phyloP scores from a whole-genome alignment of 1,140 invertebrate genomes.

The Anagrus nilaparvatae region DNA sequence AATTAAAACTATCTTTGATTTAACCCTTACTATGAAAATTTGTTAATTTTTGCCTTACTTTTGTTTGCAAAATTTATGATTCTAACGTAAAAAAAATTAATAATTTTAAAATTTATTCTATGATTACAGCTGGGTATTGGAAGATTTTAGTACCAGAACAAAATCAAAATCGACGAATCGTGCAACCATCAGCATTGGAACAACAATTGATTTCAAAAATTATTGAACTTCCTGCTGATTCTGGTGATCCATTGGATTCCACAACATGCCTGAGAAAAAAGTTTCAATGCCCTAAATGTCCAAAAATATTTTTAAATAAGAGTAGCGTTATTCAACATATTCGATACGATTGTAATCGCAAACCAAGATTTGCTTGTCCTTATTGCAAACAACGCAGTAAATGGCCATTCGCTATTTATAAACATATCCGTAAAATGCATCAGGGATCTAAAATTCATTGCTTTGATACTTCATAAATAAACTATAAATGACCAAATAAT shows the following conservation, averaged over 20 bases:
- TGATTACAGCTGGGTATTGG: no score
- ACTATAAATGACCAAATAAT: no score
- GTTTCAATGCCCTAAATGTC: slow-evolving; percentile 12
- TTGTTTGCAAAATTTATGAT: no score
- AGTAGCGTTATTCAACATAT: slow-evolving; percentile 13
- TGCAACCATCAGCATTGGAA: no score
- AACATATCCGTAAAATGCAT: slow-evolving; percentile 11
- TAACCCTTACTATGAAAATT: no score
- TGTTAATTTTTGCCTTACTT: no score
- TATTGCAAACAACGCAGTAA: slow-evolving; percentile 12
- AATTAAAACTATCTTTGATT: no score
- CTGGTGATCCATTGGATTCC: neutral
- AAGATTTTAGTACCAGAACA: no score
- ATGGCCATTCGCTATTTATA: slow-evolving; percentile 13
- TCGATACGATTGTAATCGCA: slow-evolving; percentile 11
- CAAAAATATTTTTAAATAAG: slow-evolving; percentile 7
- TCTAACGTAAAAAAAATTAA: no score
- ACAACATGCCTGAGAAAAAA: neutral
- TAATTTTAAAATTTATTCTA: no score
- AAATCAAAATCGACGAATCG: no score
- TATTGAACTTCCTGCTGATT: neutral
- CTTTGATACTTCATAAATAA: no score
- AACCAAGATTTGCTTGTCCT: slow-evolving; percentile 11
- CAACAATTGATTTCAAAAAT: neutral
- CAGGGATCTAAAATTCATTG: neutral